These are phyloP conservation scores for Catostomus latipinnis DNA, from an alignment of 2,797 vertebrate species.

Conservation along the genomic window DNA sequence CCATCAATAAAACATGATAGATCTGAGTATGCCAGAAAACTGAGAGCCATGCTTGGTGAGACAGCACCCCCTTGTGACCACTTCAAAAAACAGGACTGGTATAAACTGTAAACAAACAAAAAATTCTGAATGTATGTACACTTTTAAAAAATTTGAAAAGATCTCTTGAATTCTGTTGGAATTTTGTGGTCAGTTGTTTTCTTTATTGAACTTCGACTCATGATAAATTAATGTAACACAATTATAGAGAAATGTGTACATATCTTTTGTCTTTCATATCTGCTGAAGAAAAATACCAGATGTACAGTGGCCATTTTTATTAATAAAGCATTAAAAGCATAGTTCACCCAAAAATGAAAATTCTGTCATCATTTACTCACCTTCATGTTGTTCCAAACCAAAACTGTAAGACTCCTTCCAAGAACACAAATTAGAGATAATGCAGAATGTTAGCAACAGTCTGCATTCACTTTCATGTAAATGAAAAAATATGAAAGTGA, in stretches of 20 bases:
- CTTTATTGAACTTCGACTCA: neutral
- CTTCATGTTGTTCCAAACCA: too few species aligned
- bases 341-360: too few species aligned
- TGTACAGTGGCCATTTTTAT: neutral
- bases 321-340: too few species aligned
- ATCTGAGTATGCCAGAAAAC: constrained; percentile 42
- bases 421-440: too few species aligned
- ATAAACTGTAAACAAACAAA: neutral
- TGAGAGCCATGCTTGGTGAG: constrained; percentile 37
- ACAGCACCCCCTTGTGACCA: constrained; percentile 59
- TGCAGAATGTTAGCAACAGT: too few species aligned
- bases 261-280: neutral
- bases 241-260: neutral
- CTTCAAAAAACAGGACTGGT: neutral
- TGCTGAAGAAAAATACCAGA: neutral
- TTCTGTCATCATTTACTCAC: too few species aligned
- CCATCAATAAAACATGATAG: constrained; percentile 53
- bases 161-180: neutral
- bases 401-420: too few species aligned
- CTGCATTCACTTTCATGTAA: too few species aligned
- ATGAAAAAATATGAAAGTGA: too few species aligned
- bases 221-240: neutral
- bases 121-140: neutral
- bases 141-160: neutral
- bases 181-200: neutral